These are phyloP conservation scores for Zaprionus bogoriensis DNA, from an alignment of 2,888 invertebrate genomes.

Conservation along the genomic window DNA sequence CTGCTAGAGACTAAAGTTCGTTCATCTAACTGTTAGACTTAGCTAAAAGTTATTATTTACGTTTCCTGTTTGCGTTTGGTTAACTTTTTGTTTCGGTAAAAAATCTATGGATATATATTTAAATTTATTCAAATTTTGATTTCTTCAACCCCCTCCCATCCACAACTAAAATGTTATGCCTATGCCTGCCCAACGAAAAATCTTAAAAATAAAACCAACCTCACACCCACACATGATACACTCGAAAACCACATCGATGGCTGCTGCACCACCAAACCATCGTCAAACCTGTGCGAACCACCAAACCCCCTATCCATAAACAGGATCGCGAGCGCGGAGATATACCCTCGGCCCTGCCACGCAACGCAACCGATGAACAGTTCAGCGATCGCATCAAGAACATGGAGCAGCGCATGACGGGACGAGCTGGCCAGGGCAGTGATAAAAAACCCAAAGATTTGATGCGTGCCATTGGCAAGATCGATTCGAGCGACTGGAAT, in stretches of 20 bases:
- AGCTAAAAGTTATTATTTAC: conserved; percentile 22
- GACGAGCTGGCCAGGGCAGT: conserved; percentile 84
- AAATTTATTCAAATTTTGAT: conserved; percentile 56
- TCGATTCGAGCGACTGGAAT: conserved; percentile 95
- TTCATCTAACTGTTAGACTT: conserved; percentile 45
- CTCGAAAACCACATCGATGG: conserved; percentile 19
- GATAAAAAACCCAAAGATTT: conserved; percentile 93
- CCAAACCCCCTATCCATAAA: conserved; percentile 10
- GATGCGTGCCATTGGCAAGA: conserved; percentile 93
- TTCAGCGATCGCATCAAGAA: conserved; percentile 85
- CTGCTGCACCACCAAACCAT: conserved; percentile 27
- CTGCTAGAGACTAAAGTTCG: conserved; percentile 18
- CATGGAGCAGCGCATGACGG: conserved; percentile 91
- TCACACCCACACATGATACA: conserved; percentile 35
- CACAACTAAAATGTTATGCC: conserved; percentile 16
- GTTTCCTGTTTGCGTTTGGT: conserved; percentile 27
- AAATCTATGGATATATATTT: conserved; percentile 41
- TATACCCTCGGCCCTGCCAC: conserved; percentile 81
- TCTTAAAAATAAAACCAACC: conserved; percentile 23
- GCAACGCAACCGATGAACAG: conserved; percentile 81
- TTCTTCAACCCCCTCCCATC: conserved; percentile 43
- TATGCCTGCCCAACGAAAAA: conserved; percentile 23
- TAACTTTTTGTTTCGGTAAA: conserved; percentile 30
- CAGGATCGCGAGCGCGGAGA: conserved; percentile 83
- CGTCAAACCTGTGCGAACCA: conserved; percentile 10